phyloP scores from a whole-genome alignment of 2,113 vertebrate genomes.

The Anguilla japonica region DNA sequence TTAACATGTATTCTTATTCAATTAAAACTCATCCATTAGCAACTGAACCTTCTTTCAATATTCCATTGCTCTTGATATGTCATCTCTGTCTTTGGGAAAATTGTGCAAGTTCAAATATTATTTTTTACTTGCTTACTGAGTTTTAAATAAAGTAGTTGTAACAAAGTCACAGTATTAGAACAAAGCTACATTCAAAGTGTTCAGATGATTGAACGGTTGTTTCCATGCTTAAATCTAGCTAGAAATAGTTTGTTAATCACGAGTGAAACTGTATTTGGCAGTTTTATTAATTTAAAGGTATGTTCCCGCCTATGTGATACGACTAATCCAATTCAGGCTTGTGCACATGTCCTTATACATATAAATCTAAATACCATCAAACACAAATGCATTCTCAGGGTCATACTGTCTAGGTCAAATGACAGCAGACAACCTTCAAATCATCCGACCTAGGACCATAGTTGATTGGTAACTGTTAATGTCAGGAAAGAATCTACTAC shows the following conservation, averaged over 20 bases:
- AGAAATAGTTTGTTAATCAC: not conserved
- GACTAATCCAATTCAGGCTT: no score
- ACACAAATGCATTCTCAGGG: not conserved
- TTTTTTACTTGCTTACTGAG: no score
- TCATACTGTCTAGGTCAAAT: slow-evolving; percentile 16
- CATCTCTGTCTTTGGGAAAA: no score
- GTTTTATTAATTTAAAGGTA: not conserved
- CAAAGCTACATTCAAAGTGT: not conserved
- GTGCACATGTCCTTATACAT: not conserved
- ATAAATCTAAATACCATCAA: not conserved
- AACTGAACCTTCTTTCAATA: no score
- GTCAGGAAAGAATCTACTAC: not conserved
- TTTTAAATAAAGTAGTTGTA: no score
- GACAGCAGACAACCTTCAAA: slow-evolving; percentile 2
- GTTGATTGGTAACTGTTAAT: not conserved
- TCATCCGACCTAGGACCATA: slow-evolving; percentile 16
- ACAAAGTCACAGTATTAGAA: no score
- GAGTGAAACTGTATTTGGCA: not conserved
- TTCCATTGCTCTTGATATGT: no score
- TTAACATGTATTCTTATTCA: no score
- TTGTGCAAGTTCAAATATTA: no score
- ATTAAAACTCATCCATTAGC: no score
- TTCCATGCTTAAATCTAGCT: not conserved
- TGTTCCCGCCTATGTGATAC: not conserved
- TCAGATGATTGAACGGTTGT: not conserved